These are phyloP conservation scores for Taurulus bubalis DNA, from an alignment of 2,113 vertebrate genomes.

Conservation along the genomic window DNA sequence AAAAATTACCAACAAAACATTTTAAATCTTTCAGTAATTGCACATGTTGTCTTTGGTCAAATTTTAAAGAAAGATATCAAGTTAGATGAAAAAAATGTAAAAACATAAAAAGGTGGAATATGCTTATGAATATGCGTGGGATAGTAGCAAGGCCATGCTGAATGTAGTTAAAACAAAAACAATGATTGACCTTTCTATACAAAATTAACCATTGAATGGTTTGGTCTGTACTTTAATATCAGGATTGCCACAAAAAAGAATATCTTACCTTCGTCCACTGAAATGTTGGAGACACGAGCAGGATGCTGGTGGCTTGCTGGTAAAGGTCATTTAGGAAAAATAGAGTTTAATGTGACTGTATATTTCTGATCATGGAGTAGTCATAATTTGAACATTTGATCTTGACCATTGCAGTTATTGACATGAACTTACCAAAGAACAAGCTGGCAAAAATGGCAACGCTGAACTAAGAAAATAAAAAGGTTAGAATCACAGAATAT, in stretches of 20 bases:
- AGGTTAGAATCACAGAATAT: constrained; percentile 9
- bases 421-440: constrained; percentile 46
- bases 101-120: too few species aligned
- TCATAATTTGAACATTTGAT: neutral
- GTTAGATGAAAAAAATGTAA: too few species aligned
- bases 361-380: neutral
- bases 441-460: constrained; percentile 31
- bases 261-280: neutral
- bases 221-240: too few species aligned
- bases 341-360: neutral
- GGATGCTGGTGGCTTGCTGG: constrained; percentile 37
- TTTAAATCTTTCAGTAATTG: too few species aligned
- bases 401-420: too few species aligned
- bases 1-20: too few species aligned
- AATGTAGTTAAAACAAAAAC: neutral
- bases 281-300: too few species aligned
- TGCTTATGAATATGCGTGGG: too few species aligned
- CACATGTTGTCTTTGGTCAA: too few species aligned
- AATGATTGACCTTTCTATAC: neutral
- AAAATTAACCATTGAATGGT: too few species aligned
- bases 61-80: neutral
- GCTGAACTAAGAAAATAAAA: constrained; percentile 26
- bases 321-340: neutral
- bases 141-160: neutral
- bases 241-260: neutral